Evolutionary conservation across 2,797 vertebrate genomes (phyloP), one percentile per base, ranked within the genome.

Genomic region (Tapera naevia): DNA sequence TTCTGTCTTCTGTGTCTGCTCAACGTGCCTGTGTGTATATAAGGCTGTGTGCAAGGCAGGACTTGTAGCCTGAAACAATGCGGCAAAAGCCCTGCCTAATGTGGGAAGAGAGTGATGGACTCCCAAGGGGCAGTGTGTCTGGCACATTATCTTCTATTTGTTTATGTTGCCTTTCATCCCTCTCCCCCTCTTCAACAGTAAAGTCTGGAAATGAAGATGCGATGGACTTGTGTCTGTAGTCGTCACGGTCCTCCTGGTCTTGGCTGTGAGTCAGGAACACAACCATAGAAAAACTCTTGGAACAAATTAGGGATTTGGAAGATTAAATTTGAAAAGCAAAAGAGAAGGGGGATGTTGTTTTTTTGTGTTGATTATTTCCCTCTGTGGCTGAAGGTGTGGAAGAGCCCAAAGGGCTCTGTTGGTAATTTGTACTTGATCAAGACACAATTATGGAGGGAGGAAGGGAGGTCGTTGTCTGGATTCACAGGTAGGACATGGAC

Each of bases 61-160:
- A 58, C 90, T 91, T 92, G 69, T n/a, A 82, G 58, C 35, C 41
- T 81, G 30, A 48, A 84, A 94, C 78, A 69, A 43, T 76, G 75
- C 62, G 87, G 92, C 83, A 79, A 74, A 95, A 94, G 75, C 92
- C 92, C 91, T 83, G 95, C 92, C 93, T 93, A 86, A 93, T 2
- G 50, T 76, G 90, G 89, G 87, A 94, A 93, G 57, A 80, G 83
- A 83, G 39, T 24, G 80, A 67, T 69, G 80, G 50, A 57, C 45
- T 93, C 90, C 57, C 67, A 51, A 30, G 48, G 80, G 79, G 23
- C 61, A 74, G 16, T 13, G 37, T 73, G 75, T 76, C 87, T 96
- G 89, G 91, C 80, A 23, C 8, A 0, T 84, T 96, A 79, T 89
- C 91, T 93, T 78, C 51, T 82, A 4, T 79, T 91, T 96, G 94